Conservation (phyloP, 2,888 invertebrate species). For the Maniola hyperantus region DNA sequence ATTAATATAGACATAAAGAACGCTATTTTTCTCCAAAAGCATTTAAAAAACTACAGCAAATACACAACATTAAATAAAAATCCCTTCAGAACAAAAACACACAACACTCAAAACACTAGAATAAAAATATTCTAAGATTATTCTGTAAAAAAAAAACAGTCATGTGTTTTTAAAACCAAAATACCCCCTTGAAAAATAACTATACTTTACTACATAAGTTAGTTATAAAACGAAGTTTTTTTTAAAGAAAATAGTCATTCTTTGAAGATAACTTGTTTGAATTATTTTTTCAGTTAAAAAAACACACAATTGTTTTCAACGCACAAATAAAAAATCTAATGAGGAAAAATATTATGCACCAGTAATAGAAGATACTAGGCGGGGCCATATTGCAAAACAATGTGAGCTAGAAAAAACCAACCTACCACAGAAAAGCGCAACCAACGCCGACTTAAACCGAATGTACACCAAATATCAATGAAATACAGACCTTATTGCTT, state of each 20-base stretch:
- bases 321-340: slow-evolving; percentile 37
- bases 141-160: slow-evolving; percentile 25
- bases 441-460: no score
- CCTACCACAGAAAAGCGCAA: no score
- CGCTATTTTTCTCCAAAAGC: slow-evolving; percentile 27
- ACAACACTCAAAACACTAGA: slow-evolving; percentile 44
- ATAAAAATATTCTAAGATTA: slow-evolving; percentile 38
- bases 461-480: no score
- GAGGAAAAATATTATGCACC: slow-evolving; percentile 68
- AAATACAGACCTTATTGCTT: no score
- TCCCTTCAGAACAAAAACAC: slow-evolving; percentile 45
- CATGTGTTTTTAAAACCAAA: slow-evolving; percentile 4
- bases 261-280: no score
- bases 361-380: slow-evolving; percentile 13
- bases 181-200: neutral
- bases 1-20: neutral
- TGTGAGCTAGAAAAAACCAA: neutral
- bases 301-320: slow-evolving; percentile 7
- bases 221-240: no score
- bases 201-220: no score
- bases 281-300: neutral
- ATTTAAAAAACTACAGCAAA: slow-evolving; percentile 34
- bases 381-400: neutral
- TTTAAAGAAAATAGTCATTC: no score
- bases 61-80: slow-evolving; percentile 46